Conservation (phyloP, 2,888 invertebrate genomes). For the Steromphala cineraria region DNA sequence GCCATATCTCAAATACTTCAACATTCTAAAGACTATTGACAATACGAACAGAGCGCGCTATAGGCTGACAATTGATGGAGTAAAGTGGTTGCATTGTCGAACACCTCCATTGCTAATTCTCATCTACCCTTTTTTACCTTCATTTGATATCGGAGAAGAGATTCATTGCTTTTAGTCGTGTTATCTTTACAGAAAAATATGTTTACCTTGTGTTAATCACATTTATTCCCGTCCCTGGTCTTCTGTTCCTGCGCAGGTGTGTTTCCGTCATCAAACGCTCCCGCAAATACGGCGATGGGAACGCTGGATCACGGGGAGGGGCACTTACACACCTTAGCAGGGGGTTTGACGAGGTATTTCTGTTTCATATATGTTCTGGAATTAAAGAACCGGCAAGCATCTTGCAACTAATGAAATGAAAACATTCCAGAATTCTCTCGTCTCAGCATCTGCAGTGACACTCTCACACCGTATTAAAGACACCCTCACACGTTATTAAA, state of each 20-base stretch:
- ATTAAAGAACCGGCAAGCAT: background rate
- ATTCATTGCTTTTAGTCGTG: background rate
- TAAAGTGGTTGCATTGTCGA: background rate
- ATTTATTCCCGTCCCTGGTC: background rate
- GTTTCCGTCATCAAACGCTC: background rate
- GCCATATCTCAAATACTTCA: background rate
- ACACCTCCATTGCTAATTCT: background rate
- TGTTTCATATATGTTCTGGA: background rate
- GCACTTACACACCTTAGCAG: background rate
- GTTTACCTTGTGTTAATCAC: background rate
- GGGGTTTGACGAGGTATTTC: background rate
- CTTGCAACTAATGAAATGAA: slow-evolving; percentile 14
- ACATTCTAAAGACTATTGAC: too few species aligned
- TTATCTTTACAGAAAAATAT: background rate
- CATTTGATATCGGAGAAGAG: background rate
- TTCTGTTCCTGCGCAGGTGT: background rate
- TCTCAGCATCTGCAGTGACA: background rate
- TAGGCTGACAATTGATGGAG: background rate
- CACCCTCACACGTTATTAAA: slow-evolving; percentile 2
- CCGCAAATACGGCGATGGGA: background rate
- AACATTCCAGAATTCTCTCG: background rate
- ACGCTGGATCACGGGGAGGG: background rate
- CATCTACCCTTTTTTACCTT: background rate
- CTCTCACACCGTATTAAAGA: background rate
- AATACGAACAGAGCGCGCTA: background rate